Percentiles rank a stretch among this genome's conserved stretches.
phyloP scores from a whole-genome alignment of 37 sponge, comb jelly and placozoan species.

The Dysidea cf. avara region DNA sequence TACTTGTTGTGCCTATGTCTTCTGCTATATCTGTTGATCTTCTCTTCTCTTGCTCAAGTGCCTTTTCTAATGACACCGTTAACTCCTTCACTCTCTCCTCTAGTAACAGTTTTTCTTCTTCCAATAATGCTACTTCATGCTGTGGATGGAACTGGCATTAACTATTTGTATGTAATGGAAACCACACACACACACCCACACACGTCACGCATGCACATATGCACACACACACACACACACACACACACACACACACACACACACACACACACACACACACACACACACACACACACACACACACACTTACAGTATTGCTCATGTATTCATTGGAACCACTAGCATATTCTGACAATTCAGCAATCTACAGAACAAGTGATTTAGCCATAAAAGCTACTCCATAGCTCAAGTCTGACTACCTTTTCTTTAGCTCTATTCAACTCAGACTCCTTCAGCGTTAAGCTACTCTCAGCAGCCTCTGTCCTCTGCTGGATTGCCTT shows the following conservation, averaged over 20 bases:
- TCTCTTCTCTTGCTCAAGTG: not conserved
- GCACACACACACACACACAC: not conserved
- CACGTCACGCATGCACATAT: too few species aligned
- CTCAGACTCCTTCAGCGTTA: too few species aligned
- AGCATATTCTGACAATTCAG: conserved; percentile 6
- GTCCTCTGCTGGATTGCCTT: too few species aligned
- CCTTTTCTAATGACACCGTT: conserved; percentile 15
- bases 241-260: conserved; percentile 14
- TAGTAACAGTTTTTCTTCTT: conserved; percentile 40
- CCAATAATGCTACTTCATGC: conserved; percentile 31
- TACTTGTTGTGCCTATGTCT: not conserved
- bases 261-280: conserved; percentile 22
- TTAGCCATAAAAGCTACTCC: not conserved
- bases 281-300: conserved; percentile 20
- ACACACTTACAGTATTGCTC: conserved; percentile 30
- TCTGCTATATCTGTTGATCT: not conserved
- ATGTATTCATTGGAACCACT: conserved; percentile 11
- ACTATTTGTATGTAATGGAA: not conserved
- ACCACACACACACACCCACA: too few species aligned
- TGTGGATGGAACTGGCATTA: conserved; percentile 8
- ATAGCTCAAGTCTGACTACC: not conserved
- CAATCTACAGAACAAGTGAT: conserved; percentile 1
- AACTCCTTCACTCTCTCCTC: conserved; percentile 61
- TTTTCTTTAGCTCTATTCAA: not conserved
- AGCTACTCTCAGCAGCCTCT: too few species aligned